Base-by-base conservation (phyloP, 1,140 invertebrate genomes). In the Drosophila truncata region DNA sequence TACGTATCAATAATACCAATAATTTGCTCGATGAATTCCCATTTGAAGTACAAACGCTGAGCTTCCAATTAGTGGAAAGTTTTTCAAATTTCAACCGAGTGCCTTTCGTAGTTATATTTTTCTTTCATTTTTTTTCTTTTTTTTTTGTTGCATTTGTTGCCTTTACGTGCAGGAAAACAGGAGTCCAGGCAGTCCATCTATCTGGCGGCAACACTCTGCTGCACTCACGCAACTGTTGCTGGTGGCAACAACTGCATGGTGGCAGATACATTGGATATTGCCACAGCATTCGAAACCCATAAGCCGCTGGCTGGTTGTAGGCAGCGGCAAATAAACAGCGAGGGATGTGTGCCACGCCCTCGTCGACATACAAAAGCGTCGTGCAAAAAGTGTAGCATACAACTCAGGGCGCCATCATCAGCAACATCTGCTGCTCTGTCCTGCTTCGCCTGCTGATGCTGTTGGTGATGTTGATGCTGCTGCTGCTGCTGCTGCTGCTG, bases 51-150 rank as follows among this genome's bases (percentile, higher is more conserved):
- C 66, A 80, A 67, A 71, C 65, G 67, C 58, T 52, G 66, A 67
- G 73, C 72, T 50, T 63, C 85, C 81, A 87, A 90, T 87, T 90
- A 87, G 69, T 65, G 66, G 63, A 59, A 62, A 76, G 33, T 72
- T 67, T 79, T 79, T 44, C n/a, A 57, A 78, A 81, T 80, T 35
- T 62, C 62, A 46, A 44, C 29, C 46, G 54, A 66, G 70, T 46
- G 55, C 39, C 44, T 41, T 83, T 31, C 47, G 41, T 50, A 42
- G 31, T 35, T 52, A 16, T 31, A 14, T 46, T 18, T 44, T 37
- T 61, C 31, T 41, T 11, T 18, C 14, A 9, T 23, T 44, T 16
- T 25, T 31, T 23, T 4, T 16, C 18, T 44, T 16, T 25, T 31
- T 23, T 4, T 16, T 23, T 0, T 33, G 47, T 49, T 23, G n/a